A percentile compares a stretch with the other conserved stretches of the same genome.
These are phyloP conservation scores for Leptinotarsa rubiginosa DNA, from an alignment of 2,888 invertebrate species.

Conservation along the genomic window DNA sequence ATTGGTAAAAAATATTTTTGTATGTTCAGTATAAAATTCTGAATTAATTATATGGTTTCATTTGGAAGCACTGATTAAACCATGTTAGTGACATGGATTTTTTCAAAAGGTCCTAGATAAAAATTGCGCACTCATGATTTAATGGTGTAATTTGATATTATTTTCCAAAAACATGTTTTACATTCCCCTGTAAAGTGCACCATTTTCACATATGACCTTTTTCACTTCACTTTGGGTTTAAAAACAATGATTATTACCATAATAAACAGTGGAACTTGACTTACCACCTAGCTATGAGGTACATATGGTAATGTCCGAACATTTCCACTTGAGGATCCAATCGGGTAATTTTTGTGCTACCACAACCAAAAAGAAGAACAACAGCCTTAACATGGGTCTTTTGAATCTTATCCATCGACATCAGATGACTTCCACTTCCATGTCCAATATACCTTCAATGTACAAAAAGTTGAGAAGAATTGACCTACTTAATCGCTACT, in stretches of 20 bases:
- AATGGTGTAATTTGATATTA: too few species aligned
- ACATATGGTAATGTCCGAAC: slow-evolving; percentile 67
- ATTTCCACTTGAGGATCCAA: slow-evolving; percentile 67
- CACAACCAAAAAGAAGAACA: slow-evolving; percentile 77
- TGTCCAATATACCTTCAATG: slow-evolving; percentile 74
- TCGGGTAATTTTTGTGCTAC: slow-evolving; percentile 65
- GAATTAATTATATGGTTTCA: too few species aligned
- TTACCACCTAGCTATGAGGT: slow-evolving; percentile 65
- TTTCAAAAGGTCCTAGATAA: too few species aligned
- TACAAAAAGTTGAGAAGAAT: background rate
- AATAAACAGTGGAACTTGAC: slow-evolving; percentile 5
- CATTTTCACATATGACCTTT: too few species aligned
- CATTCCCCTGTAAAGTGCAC: too few species aligned
- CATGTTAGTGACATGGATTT: too few species aligned
- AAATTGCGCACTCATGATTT: too few species aligned
- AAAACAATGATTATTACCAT: background rate
- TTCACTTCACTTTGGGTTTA: background rate
- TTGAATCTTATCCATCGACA: slow-evolving; percentile 70
- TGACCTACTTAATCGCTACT: background rate
- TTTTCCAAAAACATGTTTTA: too few species aligned
- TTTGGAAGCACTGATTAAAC: too few species aligned
- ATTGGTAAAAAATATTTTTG: background rate
- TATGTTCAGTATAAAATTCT: background rate
- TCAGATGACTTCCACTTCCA: slow-evolving; percentile 74
- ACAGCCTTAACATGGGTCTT: slow-evolving; percentile 70